Percentiles rank a stretch among this genome's conserved stretches.
phyloP scores from a whole-genome alignment of 2,888 invertebrate genomes.

The Blastobasis adustella region DNA sequence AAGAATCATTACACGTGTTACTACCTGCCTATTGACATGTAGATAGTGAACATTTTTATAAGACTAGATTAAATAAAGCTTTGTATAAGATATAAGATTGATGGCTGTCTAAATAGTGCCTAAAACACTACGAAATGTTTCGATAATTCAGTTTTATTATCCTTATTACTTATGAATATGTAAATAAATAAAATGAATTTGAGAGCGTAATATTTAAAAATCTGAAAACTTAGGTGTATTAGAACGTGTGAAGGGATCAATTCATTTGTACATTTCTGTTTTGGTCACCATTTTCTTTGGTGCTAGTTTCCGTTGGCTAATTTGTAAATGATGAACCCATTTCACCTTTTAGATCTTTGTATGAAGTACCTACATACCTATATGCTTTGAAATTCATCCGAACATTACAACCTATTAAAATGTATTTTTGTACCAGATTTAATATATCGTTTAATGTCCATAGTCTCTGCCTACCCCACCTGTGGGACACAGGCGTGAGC shows the following conservation, averaged over 20 bases:
- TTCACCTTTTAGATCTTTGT: no score
- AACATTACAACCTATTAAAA: no score
- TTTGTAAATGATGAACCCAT: no score
- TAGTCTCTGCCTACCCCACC: no score
- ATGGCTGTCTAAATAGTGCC: constrained; percentile 76
- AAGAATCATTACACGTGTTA: constrained; percentile 33
- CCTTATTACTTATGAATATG: constrained; percentile 57
- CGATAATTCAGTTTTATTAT: constrained; percentile 70
- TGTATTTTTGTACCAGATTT: no score
- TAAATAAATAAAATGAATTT: constrained; percentile 50
- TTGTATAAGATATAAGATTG: constrained; percentile 72
- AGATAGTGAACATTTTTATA: constrained; percentile 62
- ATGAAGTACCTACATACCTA: no score
- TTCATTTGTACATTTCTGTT: constrained; percentile 35
- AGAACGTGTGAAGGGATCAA: constrained; percentile 64
- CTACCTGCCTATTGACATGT: constrained; percentile 71
- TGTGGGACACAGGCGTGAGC: no score
- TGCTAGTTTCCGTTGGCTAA: not conserved
- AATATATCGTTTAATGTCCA: no score
- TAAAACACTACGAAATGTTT: constrained; percentile 72
- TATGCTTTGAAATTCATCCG: no score
- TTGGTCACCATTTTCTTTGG: not conserved
- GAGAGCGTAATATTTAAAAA: constrained; percentile 47
- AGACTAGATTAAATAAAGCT: constrained; percentile 59
- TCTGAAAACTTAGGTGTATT: constrained; percentile 49